phyloP scores from a whole-genome alignment of 2,113 vertebrate genomes.

The Acrocephalus arundinaceus region DNA sequence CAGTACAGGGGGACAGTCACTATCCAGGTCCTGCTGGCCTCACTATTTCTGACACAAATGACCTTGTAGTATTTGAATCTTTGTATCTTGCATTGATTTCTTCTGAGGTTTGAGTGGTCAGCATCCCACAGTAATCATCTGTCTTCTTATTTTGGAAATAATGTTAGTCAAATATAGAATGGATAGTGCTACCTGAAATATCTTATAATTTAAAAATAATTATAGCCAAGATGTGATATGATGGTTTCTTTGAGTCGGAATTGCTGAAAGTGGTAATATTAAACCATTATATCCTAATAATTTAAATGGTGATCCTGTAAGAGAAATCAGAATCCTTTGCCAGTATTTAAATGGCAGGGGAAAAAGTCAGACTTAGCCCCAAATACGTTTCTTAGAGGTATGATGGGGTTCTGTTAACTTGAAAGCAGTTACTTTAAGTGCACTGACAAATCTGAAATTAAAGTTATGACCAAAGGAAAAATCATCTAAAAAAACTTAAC shows the following conservation, averaged over 20 bases:
- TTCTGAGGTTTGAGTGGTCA: constrained; percentile 43
- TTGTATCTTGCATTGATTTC: constrained; percentile 43
- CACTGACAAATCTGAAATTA: not conserved
- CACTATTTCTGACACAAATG: not conserved
- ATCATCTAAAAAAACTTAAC: not conserved
- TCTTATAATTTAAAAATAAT: not conserved
- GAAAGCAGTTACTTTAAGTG: not conserved
- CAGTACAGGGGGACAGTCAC: rapidly evolving
- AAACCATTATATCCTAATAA: not conserved
- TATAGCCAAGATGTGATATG: not conserved
- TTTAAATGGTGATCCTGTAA: not conserved
- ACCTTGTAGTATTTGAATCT: constrained; percentile 38
- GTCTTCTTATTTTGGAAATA: constrained; percentile 23
- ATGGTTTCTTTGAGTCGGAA: not conserved
- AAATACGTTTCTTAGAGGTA: not conserved
- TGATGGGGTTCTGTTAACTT: not conserved
- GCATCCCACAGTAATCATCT: not conserved
- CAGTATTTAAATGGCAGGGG: not conserved
- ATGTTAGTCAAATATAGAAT: not conserved
- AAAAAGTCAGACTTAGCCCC: not conserved
- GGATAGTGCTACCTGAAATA: not conserved
- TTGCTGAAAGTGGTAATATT: not conserved
- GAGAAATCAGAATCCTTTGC: not conserved
- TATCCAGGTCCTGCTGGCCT: not conserved
- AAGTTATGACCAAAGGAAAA: not conserved